Evolutionary conservation across 2,888 invertebrate genomes (phyloP).

Genomic region (Diaperis boleti): DNA sequence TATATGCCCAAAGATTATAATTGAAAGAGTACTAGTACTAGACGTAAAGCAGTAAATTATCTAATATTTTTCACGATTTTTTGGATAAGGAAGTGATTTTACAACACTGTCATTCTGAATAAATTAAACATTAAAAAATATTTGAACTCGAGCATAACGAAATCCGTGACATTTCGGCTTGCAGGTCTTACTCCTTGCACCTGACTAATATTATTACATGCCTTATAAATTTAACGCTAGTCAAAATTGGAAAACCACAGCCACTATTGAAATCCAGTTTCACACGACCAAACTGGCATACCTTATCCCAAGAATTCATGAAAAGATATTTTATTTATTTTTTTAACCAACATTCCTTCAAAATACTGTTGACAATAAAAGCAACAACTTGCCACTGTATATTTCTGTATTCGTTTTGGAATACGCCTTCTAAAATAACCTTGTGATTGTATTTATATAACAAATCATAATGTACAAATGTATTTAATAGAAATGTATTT

Average conservation of each 20-base stretch:
- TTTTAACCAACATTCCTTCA: neutral
- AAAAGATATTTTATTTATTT: neutral
- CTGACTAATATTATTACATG: too few relatives aligned
- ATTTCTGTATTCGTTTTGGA: slow-evolving; percentile 38
- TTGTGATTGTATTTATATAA: neutral
- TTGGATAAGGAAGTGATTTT: neutral
- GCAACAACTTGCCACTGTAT: slow-evolving; percentile 3
- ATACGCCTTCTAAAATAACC: slow-evolving; percentile 16
- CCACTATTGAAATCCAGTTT: too few relatives aligned
- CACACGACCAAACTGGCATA: too few relatives aligned
- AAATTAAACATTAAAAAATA: too few relatives aligned
- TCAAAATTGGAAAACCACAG: too few relatives aligned
- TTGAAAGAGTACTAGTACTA: neutral
- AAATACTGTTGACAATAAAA: slow-evolving; percentile 5
- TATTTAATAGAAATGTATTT: neutral
- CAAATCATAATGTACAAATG: slow-evolving; percentile 3
- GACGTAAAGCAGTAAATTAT: neutral
- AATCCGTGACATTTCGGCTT: too few relatives aligned
- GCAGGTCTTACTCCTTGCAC: too few relatives aligned
- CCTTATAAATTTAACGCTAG: too few relatives aligned
- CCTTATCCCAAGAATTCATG: neutral
- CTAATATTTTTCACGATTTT: too few relatives aligned
- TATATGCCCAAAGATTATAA: slow-evolving; percentile 55
- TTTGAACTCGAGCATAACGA: too few relatives aligned
- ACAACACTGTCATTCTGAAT: too few relatives aligned